Evolutionary conservation across 2,113 vertebrate genomes (phyloP), one percentile per base, ranked within the genome.

Genomic region (Dermatemys mawii): DNA sequence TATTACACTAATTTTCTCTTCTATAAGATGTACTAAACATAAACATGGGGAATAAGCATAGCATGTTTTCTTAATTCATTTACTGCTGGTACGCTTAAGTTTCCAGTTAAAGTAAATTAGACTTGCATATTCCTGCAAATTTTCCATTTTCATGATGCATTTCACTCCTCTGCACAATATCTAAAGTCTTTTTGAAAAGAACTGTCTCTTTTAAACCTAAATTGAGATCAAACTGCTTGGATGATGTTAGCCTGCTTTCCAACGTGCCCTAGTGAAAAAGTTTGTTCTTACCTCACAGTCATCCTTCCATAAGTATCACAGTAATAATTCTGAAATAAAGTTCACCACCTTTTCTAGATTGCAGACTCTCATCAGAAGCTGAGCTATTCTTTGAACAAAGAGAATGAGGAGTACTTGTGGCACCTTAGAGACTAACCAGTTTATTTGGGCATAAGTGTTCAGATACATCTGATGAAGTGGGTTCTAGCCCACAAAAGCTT

Each of bases 81-180:
- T 44, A 44, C 24, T 75, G 70, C 41, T 14, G 41, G 38, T 73
- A n/a, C n/a, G 88, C 32, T 91, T 95, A 57, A 11, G 60, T 95
- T 92, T 89, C 50, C 29, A 78, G 50, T 84, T 92, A 88, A 94
- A 90, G 35, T 57, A 38, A 38, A 87, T 73, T 19, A 51, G 88
- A 84, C 55, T 82, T 78, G 14, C 73, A 96, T 84, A 86, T 94
- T 93, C 83, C 48, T 82, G 90, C 22, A 41, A 81, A 96, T 94
- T 92, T 5, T 92, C 60, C 76, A 29, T 27, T 76, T 84, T 29
- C 76, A 76, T 93, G 19, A 11, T 78, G 1, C 75, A 46, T 86
- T 91, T 92, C 38, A 81, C 17, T 17, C 79, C 78, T 17, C 70
- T 5, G 46, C 22, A 32, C 26, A 83, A 55, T 32, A 75, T 79